Evolutionary conservation across 2,888 invertebrate species (phyloP), one percentile per base, ranked within the genome.

Genomic region (Bedellia somnulentella): DNA sequence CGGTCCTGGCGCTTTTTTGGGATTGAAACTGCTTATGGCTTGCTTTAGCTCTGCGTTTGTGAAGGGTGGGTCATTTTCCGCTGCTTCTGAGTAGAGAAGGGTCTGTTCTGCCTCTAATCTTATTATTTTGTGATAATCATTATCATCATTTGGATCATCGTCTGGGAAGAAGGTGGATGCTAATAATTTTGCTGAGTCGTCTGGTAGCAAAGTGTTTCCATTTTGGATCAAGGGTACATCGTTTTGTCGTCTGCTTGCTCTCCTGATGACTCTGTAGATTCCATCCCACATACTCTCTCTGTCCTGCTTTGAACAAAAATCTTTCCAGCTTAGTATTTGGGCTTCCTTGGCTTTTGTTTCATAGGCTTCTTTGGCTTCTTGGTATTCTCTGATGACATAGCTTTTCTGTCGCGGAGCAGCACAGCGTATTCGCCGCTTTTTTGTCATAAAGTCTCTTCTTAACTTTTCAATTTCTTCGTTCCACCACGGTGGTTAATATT

Each of bases 111-210:
- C 12, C n/a, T n/a, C n/a, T n/a, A n/a, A n/a, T 4, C 13, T 24
- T 6, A 8, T 6, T 5, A 11, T 4, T n/a, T 10, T 3, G 4
- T 27, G 27, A 3, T 16, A 4, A 3, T 9, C 11, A 11, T 13
- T 24, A 8, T 31, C 31, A 10, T 3, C 14, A 21, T 13, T n/a
- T 8, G 6, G 9, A 11, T 9, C 3, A 17, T 30, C 30, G 5
- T 30, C 24, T 3, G 29, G 33, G 18, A 14, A 30, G 24, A 33
- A 33, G n/a, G 29, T 8, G n/a, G n/a, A n/a, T n/a, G n/a, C n/a
- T n/a, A n/a, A n/a, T n/a, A n/a, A n/a, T n/a, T n/a, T n/a, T n/a
- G n/a, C n/a, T n/a, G n/a, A n/a, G n/a, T n/a, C n/a, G n/a, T n/a
- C n/a, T n/a, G n/a, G n/a, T n/a, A n/a, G n/a, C n/a, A n/a, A n/a